These are phyloP conservation scores for Xanthorhoe designata DNA, from an alignment of 2,888 invertebrate species.

Conservation along the genomic window DNA sequence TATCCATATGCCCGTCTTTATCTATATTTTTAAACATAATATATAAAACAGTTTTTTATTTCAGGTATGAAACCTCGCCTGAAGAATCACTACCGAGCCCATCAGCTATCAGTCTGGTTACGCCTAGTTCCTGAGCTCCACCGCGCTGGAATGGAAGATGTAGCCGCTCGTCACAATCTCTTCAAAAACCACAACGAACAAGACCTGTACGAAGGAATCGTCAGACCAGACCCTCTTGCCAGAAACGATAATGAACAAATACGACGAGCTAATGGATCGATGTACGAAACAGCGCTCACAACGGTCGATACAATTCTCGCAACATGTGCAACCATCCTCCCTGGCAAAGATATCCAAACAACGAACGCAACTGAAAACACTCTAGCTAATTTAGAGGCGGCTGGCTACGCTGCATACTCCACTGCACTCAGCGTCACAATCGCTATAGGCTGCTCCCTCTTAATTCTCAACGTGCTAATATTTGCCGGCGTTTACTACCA, in stretches of 20 bases:
- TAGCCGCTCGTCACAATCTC: constrained; percentile 94
- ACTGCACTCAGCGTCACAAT: constrained; percentile 92
- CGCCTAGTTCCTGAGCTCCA: constrained; percentile 96
- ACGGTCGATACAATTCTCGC: constrained; percentile 90
- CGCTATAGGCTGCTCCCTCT: constrained; percentile 92
- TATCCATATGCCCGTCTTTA: too few species aligned
- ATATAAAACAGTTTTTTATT: constrained; percentile 44
- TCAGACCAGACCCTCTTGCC: constrained; percentile 93
- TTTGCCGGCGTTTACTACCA: constrained; percentile 95
- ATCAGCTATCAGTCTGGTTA: constrained; percentile 97
- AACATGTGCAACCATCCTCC: constrained; percentile 89
- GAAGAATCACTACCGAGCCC: constrained; percentile 97
- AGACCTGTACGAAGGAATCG: constrained; percentile 95
- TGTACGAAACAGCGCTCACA: constrained; percentile 87
- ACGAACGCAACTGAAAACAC: constrained; percentile 88
- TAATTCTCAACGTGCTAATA: constrained; percentile 93
- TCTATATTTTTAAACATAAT: too few species aligned
- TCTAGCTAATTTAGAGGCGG: constrained; percentile 91
- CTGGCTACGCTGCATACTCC: constrained; percentile 91
- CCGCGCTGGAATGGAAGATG: constrained; percentile 95
- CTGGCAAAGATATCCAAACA: constrained; percentile 79
- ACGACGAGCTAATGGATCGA: constrained; percentile 79
- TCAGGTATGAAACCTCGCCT: constrained; percentile 95
- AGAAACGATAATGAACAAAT: constrained; percentile 87
- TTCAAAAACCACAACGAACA: constrained; percentile 95